phyloP scores from a whole-genome alignment of 2,888 invertebrate genomes.

The Epiblema foenella region DNA sequence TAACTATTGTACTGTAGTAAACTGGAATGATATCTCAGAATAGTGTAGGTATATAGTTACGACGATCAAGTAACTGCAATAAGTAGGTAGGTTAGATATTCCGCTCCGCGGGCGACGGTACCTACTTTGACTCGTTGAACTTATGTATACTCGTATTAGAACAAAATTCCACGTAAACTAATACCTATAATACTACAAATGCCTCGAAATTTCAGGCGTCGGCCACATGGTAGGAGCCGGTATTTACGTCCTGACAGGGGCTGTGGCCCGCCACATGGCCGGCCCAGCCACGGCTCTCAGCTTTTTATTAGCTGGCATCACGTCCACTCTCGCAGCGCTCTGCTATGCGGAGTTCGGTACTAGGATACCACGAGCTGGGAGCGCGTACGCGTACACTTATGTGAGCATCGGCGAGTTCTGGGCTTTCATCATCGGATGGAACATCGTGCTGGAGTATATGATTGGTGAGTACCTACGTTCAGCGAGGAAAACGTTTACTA shows the following conservation, averaged over 20 bases:
- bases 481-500: not conserved
- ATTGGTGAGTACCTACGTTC: slow-evolving; percentile 83
- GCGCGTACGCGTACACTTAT: slow-evolving; percentile 97
- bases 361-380: slow-evolving; percentile 94
- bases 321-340: slow-evolving; percentile 91
- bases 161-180: not conserved
- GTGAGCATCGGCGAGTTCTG: slow-evolving; percentile 96
- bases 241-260: slow-evolving; percentile 95
- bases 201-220: slow-evolving; percentile 85
- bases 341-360: slow-evolving; percentile 97
- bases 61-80: too few species aligned
- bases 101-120: too few species aligned
- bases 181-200: not conserved
- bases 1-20: not conserved
- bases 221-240: slow-evolving; percentile 98
- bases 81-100: too few species aligned
- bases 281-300: slow-evolving; percentile 93
- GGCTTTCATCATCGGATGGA: slow-evolving; percentile 98
- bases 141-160: too few species aligned
- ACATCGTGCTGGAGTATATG: slow-evolving; percentile 95
- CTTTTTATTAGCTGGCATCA: slow-evolving; percentile 89
- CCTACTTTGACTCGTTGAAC: too few species aligned
- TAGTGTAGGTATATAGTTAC: not conserved
- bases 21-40: not conserved
- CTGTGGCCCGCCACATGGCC: slow-evolving; percentile 91